Base-by-base conservation (phyloP, 2,113 vertebrate genomes). In the Barbus barbus region DNA sequence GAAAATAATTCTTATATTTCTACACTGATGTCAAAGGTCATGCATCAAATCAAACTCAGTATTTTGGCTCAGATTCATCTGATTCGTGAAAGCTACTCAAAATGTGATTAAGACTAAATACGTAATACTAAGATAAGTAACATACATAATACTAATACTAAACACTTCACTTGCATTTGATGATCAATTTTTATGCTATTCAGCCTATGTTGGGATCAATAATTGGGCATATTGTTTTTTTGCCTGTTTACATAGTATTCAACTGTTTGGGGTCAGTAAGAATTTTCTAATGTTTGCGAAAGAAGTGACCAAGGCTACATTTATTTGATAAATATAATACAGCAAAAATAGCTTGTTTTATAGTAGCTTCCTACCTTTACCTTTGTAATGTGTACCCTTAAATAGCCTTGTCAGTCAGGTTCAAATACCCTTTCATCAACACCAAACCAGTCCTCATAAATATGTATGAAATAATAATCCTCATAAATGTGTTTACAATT, bases 361-460 rank as follows among this genome's bases (percentile, higher is more conserved):
- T 38, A 12, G 33, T 20, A n/a, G 18, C 38, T 38, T 69, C 16
- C 9, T 33, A 69, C 65, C 67, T 69, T 69, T 36, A 22, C 33
- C 26, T 31, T 14, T 28, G n/a, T n/a, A n/a, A n/a, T 18, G 28
- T 16, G 2, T 18, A 65, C 61, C 28, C 28, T 9, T 11, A 71
- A 11, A 71, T 4, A 67, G 26, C 63, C 63, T 67, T 7, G 31
- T 67, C 63, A 61, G 60, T 26, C 1, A 18, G 14, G 14, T 33
- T 65, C 28, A 65, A 65, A 65, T 18, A 8, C 61, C 61, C 61
- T 65, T 65, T 65, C 26, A 38, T 69, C 18, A 69, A 69, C 65
- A 38, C 65, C 28, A 18, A 67, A 67, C 63, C 63, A 33, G 14
- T 38, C 67, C 33, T 71, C 67, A 71, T 36, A 38, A 71, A 71